Base-by-base conservation (phyloP, 2,888 invertebrate species). In the Epinotia nisella region DNA sequence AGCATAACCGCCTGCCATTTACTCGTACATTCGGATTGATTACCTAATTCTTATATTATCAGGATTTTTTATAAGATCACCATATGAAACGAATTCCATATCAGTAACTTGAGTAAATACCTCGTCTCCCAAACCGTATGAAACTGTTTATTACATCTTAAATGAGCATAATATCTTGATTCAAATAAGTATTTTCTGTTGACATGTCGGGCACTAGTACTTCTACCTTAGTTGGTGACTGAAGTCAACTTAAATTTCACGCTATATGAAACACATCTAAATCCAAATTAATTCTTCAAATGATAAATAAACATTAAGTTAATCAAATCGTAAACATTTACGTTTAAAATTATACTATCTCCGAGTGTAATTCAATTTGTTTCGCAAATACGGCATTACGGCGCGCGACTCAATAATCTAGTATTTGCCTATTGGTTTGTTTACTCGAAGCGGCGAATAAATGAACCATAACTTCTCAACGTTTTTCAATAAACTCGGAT, bases 291-390 rank as follows among this genome's bases (percentile, higher is more conserved):
- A 74, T 70, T 74, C 71, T 74, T 75, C 69, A 76, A 76, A 76
- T 76, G 74, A 79, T 78, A 79, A 79, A 79, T 79, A 81, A 86
- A 81, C 82, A 84, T 84, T 80, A 83, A 49, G 49, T n/a, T 7
- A 80, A 82, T 80, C 80, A 81, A 81, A 80, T 75, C 74, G 80
- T 81, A 83, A 86, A 85, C 83, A 86, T 87, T 87, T 85, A 81
- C 81, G 78, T 81, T 83, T 78, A 76, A 85, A 85, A 87, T 87
- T 85, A 86, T 86, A 86, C 85, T 87, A 84, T 83, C 83, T 83
- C 78, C 78, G 78, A 75, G 80, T 81, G 81, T 84, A 83, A 88
- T 88, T 87, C 81, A 85, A 88, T 90, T 89, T 87, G 79, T 83
- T 82, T 70, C 60, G 83, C 85, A 88, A 88, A 87, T 83, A 78